phyloP scores from a whole-genome alignment of 2,888 invertebrate species.

The Escarpia spicata region DNA sequence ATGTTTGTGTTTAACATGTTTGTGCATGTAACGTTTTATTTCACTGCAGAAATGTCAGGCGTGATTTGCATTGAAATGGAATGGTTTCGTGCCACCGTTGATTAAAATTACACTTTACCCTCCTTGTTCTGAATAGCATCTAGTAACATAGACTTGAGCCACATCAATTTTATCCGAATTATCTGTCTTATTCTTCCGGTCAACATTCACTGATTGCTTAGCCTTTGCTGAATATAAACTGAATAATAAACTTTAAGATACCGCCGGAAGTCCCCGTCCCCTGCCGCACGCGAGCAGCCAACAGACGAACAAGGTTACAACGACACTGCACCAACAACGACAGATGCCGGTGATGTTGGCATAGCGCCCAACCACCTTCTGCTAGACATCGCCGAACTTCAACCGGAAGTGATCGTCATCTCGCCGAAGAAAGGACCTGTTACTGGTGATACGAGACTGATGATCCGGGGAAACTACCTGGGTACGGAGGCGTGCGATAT shows the following conservation, averaged over 20 bases:
- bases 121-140: background rate
- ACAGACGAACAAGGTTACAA: background rate
- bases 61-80: background rate
- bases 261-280: background rate
- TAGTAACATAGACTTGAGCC: background rate
- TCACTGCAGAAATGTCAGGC: background rate
- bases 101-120: background rate
- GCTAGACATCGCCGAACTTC: background rate
- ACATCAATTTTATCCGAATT: background rate
- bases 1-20: background rate
- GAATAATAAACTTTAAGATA: background rate
- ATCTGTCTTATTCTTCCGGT: background rate
- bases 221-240: background rate
- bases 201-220: background rate
- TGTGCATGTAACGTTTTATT: background rate
- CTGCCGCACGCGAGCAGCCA: background rate
- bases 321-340: background rate
- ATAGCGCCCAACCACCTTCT: background rate
- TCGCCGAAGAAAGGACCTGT: slow-evolving; percentile 54
- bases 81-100: background rate
- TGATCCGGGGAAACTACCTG: slow-evolving; percentile 57
- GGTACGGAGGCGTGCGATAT: slow-evolving; percentile 59
- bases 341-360: background rate
- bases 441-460: slow-evolving; percentile 55
- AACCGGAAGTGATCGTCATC: slow-evolving; percentile 54